These are phyloP conservation scores for Graphium colonna DNA, from an alignment of 2,888 invertebrate species.

Conservation along the genomic window DNA sequence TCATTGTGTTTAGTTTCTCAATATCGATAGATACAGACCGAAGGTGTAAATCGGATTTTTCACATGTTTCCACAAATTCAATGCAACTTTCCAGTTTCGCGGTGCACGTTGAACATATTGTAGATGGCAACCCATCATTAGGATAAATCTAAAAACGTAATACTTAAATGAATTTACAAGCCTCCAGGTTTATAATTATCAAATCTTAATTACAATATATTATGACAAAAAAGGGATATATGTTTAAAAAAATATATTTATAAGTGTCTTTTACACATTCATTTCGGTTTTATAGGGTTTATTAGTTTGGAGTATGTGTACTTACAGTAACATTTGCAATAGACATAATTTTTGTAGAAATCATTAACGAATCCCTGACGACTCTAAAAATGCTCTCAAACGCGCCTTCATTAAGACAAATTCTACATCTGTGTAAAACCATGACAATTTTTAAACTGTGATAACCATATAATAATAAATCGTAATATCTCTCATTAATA, in stretches of 20 bases:
- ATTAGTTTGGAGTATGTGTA: no score
- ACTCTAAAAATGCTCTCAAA: constrained; percentile 48
- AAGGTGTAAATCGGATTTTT: constrained; percentile 45
- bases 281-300: no score
- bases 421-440: constrained; percentile 45
- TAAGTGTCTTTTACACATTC: no score
- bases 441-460: no score
- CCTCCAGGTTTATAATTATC: no score
- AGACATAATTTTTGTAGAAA: constrained; percentile 55
- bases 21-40: neutral
- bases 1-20: neutral
- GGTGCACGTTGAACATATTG: constrained; percentile 55
- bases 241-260: no score
- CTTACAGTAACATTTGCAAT: constrained; percentile 56
- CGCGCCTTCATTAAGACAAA: constrained; percentile 46
- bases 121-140: constrained; percentile 55
- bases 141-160: constrained; percentile 56
- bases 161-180: no score
- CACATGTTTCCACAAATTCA: constrained; percentile 53
- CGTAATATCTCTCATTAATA: no score
- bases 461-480: no score
- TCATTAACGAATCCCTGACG: constrained; percentile 36
- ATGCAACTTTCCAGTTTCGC: constrained; percentile 50
- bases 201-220: no score
- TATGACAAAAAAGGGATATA: no score